These are phyloP conservation scores for Lagodon rhomboides DNA, from an alignment of 2,797 vertebrate species.

Conservation along the genomic window DNA sequence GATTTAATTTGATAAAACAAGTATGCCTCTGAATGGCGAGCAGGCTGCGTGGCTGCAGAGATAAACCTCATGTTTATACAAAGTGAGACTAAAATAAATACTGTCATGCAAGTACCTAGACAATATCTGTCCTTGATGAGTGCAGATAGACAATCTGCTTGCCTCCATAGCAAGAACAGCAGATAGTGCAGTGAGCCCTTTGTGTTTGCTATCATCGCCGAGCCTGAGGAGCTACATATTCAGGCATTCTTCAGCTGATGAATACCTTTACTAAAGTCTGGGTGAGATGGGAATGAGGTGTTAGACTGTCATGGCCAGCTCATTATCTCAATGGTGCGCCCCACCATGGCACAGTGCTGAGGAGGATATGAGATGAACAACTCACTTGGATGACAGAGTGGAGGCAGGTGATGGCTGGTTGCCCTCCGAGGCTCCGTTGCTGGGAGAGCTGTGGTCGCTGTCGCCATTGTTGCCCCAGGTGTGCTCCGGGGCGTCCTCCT, in stretches of 20 bases:
- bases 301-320: conserved; percentile 70
- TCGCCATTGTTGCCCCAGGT: conserved; percentile 98
- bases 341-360: neutral
- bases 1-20: conserved; percentile 67
- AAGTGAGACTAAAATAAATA: conserved; percentile 74
- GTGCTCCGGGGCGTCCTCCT: conserved; percentile 93
- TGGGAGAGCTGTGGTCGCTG: conserved; percentile 98
- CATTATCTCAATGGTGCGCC: conserved; percentile 64
- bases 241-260: conserved; percentile 64
- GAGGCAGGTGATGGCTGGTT: conserved; percentile 98
- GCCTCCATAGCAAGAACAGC: conserved; percentile 62
- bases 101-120: conserved; percentile 55
- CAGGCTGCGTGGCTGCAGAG: conserved; percentile 31
- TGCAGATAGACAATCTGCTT: conserved; percentile 70
- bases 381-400: conserved; percentile 97
- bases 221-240: conserved; percentile 60
- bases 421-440: conserved; percentile 96
- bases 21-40: conserved; percentile 46
- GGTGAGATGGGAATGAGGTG: conserved; percentile 54
- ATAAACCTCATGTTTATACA: conserved; percentile 65
- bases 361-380: conserved; percentile 46
- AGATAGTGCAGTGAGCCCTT: conserved; percentile 70
- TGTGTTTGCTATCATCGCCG: conserved; percentile 55
- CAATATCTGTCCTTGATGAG: conserved; percentile 79
- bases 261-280: conserved; percentile 70